A percentile compares a stretch with the other conserved stretches of the same genome.
Conservation (phyloP, 2,113 vertebrate species). For the Hippoglossus stenolepis region DNA sequence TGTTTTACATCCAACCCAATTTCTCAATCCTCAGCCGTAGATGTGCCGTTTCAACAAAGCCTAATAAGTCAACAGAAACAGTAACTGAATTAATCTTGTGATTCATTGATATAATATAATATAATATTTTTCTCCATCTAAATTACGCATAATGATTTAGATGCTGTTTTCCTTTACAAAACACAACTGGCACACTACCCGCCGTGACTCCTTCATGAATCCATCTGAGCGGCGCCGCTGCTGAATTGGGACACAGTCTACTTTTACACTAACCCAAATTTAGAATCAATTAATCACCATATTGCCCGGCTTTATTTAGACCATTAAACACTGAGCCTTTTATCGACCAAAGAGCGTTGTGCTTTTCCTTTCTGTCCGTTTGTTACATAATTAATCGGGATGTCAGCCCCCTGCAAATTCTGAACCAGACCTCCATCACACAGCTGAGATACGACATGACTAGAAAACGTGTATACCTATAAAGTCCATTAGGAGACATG, state of each 20-base stretch:
- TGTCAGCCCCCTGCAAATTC: not conserved
- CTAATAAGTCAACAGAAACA: not conserved
- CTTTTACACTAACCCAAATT: slow-evolving; percentile 49
- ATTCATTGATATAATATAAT: no score
- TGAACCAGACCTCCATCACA: not conserved
- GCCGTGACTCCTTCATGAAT: slow-evolving; percentile 5
- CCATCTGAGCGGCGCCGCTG: not conserved
- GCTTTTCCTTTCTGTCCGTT: not conserved
- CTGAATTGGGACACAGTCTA: not conserved
- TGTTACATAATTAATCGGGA: slow-evolving; percentile 11
- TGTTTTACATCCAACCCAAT: not conserved
- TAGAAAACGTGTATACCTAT: not conserved
- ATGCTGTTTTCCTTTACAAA: not conserved
- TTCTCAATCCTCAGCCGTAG: not conserved
- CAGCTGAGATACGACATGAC: slow-evolving; percentile 4
- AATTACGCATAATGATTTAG: no score
- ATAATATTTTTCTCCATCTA: not conserved
- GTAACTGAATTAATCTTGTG: not conserved
- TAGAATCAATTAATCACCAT: slow-evolving; percentile 45
- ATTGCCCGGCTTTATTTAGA: slow-evolving; percentile 9
- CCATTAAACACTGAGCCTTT: not conserved
- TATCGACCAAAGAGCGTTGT: slow-evolving; percentile 6
- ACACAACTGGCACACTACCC: not conserved
- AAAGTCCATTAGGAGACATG: not conserved
- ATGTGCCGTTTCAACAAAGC: no score